Conservation (phyloP, 2,113 vertebrate species). For the Zapus hudsonius region DNA sequence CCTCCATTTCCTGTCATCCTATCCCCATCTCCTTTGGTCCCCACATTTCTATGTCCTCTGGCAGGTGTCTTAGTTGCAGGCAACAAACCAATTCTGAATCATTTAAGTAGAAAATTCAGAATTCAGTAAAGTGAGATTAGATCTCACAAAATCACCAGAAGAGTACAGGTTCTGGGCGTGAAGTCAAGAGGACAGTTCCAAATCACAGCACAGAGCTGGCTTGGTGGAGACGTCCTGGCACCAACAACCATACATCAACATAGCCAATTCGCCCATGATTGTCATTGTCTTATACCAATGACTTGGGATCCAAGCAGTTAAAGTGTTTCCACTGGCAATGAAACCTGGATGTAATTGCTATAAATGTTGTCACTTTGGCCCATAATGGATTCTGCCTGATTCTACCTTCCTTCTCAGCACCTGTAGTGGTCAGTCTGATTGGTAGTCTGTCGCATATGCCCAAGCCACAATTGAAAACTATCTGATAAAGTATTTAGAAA, state of each 20-base stretch:
- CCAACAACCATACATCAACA: not conserved
- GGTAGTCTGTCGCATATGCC: not conserved
- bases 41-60: not conserved
- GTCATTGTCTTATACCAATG: not conserved
- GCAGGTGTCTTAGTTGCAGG: not conserved
- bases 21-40: not conserved
- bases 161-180: not conserved
- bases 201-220: not conserved
- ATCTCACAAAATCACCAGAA: conserved; percentile 9
- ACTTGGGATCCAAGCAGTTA: not conserved
- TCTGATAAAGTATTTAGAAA: not conserved
- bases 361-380: not conserved
- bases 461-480: not conserved
- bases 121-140: not conserved
- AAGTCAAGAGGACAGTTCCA: not conserved
- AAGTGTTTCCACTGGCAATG: not conserved
- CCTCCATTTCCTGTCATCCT: not conserved
- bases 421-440: not conserved
- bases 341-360: not conserved
- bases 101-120: conserved; percentile 10
- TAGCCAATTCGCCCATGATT: not conserved
- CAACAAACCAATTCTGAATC: conserved; percentile 28
- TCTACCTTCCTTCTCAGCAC: not conserved
- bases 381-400: not conserved
- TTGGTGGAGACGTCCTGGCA: not conserved